A percentile compares a stretch with the other conserved stretches of the same genome.
Conservation (phyloP, 2,113 vertebrate genomes). For the Mesoclemmys tuberculata region DNA sequence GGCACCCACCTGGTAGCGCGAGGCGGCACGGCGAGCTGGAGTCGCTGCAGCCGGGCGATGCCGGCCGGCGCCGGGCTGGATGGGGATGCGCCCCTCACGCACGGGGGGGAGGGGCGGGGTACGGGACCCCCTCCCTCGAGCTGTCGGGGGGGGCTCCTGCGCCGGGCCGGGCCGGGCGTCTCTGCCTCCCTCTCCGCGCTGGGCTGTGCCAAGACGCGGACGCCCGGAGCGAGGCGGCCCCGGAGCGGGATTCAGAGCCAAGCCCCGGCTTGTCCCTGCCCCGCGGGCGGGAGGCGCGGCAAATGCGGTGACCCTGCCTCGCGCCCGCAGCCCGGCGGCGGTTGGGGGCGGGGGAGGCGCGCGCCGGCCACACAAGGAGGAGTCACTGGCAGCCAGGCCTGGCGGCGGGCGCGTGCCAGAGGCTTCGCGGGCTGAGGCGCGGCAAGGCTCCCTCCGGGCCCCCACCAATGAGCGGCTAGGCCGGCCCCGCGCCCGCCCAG, state of each 20-base stretch:
- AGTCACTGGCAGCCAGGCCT: too few species aligned
- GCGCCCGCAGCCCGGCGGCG: background rate
- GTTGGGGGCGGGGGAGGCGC: background rate
- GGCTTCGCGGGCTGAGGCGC: too few species aligned
- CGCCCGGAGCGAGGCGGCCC: background rate
- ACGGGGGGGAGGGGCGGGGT: background rate
- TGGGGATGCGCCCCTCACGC: conserved; percentile 26
- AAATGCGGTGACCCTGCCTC: background rate
- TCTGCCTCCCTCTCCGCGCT: background rate
- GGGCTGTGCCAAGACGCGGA: background rate
- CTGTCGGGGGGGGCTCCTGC: conserved; percentile 47
- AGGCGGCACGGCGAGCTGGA: background rate
- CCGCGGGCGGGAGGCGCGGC: background rate
- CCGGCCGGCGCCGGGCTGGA: background rate
- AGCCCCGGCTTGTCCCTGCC: background rate
- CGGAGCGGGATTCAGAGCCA: background rate
- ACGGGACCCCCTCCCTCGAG: conserved; percentile 58
- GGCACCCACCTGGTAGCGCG: background rate
- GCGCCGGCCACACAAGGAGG: background rate
- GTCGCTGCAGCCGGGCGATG: background rate
- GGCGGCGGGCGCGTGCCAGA: too few species aligned
- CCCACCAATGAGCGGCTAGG: background rate
- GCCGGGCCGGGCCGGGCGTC: background rate
- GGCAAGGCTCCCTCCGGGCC: background rate
- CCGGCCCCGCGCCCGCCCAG: too few species aligned